These are phyloP conservation scores for Toxotes chatareus DNA, from an alignment of 2,113 vertebrate genomes.

Conservation along the genomic window DNA sequence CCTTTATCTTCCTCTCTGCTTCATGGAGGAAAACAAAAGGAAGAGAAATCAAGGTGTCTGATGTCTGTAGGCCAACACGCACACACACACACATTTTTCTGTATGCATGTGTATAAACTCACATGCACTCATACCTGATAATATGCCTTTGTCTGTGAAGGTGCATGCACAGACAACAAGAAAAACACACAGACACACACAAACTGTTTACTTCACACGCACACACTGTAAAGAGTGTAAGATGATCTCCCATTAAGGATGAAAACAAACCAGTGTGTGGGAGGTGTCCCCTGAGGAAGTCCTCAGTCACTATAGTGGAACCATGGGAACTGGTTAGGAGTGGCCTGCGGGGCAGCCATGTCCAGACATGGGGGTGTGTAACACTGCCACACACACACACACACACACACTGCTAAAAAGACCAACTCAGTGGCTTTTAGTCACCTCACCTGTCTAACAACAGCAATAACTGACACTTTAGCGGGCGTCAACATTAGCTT, in stretches of 20 bases:
- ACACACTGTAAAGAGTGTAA: slow-evolving; percentile 72
- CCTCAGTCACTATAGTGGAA: slow-evolving; percentile 69
- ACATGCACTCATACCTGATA: neutral
- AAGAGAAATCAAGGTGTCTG: slow-evolving; percentile 68
- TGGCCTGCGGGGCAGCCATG: slow-evolving; percentile 58
- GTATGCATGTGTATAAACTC: neutral
- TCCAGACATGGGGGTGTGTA: slow-evolving; percentile 69
- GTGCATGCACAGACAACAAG: slow-evolving; percentile 45
- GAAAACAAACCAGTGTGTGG: slow-evolving; percentile 83
- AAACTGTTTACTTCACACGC: slow-evolving; percentile 69
- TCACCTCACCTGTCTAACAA: slow-evolving; percentile 56
- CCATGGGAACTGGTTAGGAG: slow-evolving; percentile 79
- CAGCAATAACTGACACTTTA: slow-evolving; percentile 47
- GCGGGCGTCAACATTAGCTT: slow-evolving; percentile 13
- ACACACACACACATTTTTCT: slow-evolving; percentile 17
- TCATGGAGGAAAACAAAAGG: slow-evolving; percentile 68
- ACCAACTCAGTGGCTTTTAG: slow-evolving; percentile 11
- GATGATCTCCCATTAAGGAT: slow-evolving; percentile 79
- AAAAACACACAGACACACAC: slow-evolving; percentile 25
- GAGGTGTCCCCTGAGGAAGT: slow-evolving; percentile 78
- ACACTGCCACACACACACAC: slow-evolving; percentile 46
- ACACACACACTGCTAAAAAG: slow-evolving; percentile 9
- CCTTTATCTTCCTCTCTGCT: slow-evolving; percentile 71
- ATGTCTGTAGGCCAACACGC: slow-evolving; percentile 55
- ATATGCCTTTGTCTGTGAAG: slow-evolving; percentile 48